Conservation (phyloP, 1,140 invertebrate genomes). For the Cydia amplana region DNA sequence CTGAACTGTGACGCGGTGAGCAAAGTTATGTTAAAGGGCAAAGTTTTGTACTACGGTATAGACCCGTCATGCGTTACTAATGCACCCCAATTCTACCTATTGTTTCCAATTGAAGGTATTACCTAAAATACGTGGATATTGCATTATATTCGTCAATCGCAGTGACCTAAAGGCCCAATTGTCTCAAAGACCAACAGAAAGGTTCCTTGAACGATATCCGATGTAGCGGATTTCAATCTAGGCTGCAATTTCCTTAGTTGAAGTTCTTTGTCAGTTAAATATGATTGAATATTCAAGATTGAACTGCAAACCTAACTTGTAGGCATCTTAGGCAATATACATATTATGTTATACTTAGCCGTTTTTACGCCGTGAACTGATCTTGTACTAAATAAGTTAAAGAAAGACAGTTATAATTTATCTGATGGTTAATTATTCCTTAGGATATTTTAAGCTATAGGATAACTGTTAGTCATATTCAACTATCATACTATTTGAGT, state of each 20-base stretch:
- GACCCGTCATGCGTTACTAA: constrained; percentile 40
- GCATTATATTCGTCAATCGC: constrained; percentile 39
- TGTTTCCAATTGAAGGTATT: constrained; percentile 38
- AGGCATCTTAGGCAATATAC: neutral
- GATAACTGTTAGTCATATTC: no score
- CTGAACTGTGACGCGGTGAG: no score
- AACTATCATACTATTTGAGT: no score
- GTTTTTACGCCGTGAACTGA: neutral
- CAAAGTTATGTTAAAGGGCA: no score
- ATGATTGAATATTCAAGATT: neutral
- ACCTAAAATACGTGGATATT: constrained; percentile 47
- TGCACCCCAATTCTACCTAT: constrained; percentile 37
- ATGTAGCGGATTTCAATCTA: neutral
- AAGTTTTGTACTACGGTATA: no score
- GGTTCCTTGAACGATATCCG: constrained; percentile 35
- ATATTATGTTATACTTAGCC: neutral
- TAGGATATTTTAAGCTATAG: no score
- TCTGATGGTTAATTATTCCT: no score
- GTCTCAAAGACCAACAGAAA: constrained; percentile 40
- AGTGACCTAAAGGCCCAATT: constrained; percentile 44
- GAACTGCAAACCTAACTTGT: constrained; percentile 6
- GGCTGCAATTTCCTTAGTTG: constrained; percentile 29
- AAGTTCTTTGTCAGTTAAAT: constrained; percentile 2
- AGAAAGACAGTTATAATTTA: no score
- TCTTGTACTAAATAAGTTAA: no score